Percentiles rank a stretch among this genome's conserved stretches.
phyloP scores from a whole-genome alignment of 1,140 invertebrate genomes.

The Heliconius nattereri region DNA sequence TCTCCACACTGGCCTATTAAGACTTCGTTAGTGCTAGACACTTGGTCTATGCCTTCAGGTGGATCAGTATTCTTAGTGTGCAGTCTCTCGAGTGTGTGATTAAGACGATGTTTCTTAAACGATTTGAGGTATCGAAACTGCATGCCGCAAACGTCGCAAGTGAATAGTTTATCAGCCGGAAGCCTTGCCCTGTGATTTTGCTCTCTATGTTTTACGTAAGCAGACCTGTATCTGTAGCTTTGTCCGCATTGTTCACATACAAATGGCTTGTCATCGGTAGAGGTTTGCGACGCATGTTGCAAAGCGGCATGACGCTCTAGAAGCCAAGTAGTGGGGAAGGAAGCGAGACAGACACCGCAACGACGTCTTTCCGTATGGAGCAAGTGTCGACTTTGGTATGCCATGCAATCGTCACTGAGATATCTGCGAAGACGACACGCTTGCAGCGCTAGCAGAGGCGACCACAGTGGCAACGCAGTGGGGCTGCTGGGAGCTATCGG shows the following conservation, averaged over 20 bases:
- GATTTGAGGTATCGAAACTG: constrained; percentile 94
- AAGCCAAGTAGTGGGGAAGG: constrained; percentile 90
- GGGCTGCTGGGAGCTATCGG: constrained; percentile 82
- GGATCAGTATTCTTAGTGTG: constrained; percentile 83
- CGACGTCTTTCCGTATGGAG: constrained; percentile 82
- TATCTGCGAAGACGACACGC: constrained; percentile 79
- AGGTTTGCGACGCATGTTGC: constrained; percentile 84
- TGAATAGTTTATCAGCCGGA: constrained; percentile 93
- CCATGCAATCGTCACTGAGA: constrained; percentile 74
- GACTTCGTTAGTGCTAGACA: constrained; percentile 87
- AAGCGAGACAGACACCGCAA: constrained; percentile 90
- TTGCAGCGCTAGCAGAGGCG: constrained; percentile 76
- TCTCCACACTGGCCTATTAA: constrained; percentile 79
- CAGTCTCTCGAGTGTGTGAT: constrained; percentile 90
- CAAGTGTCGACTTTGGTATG: constrained; percentile 69
- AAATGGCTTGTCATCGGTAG: constrained; percentile 92
- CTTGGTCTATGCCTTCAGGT: constrained; percentile 83
- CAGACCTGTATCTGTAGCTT: constrained; percentile 92
- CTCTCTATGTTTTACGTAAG: constrained; percentile 93
- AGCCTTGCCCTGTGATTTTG: constrained; percentile 92
- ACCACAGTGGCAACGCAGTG: constrained; percentile 81
- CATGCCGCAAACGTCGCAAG: constrained; percentile 94
- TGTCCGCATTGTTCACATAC: constrained; percentile 95
- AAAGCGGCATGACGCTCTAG: constrained; percentile 90
- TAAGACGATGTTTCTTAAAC: constrained; percentile 93